Evolutionary conservation across 2,797 vertebrate genomes (phyloP), one percentile per base, ranked within the genome.

Genomic region (Orestias chungarensis): DNA sequence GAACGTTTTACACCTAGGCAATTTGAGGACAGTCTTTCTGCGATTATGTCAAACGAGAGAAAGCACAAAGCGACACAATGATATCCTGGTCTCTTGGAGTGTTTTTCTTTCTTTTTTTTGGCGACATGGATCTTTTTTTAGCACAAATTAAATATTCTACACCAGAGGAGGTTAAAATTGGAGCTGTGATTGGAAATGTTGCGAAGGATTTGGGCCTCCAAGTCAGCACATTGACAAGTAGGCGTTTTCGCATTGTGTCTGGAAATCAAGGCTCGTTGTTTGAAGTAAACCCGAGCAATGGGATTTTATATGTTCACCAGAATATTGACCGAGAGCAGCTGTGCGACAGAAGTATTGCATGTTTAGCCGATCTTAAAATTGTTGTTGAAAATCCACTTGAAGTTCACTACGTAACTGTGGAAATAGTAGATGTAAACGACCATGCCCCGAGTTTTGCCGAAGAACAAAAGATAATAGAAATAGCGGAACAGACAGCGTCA

Each of bases 261-360:
- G 93, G 88, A 67, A 82, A 84, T 29, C 85, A 80, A 33, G 85
- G 89, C 15, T 80, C 89, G 15, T 86, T 93, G 23, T 93, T 95
- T 68, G 91, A 94, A 90, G 94, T 95, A 80, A 95, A 95, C 73
- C 81, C 91, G 64, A 92, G 93, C 89, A 94, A 93, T 78, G 94
- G 94, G 50, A 86, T 85, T 73, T 73, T 95, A 57, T 94, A 89
- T 82, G 92, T 93, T 40, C 87, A 88, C 66, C 85, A 90, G 27
- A 86, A 81, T 0, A 64, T 89, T 55, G 85, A 91, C 69, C 71
- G 90, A 11, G 57, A 85, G 64, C 59, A 77, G 71, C 43, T 90
- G 4, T 91, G 93, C 15, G 81, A 88, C 7, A 75, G 65, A 83
- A 87, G 70, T 47, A 64, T 64, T 8, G 74, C 74, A 0, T 95